phyloP scores from a whole-genome alignment of 2,113 vertebrate species.

The Aix galericulata region DNA sequence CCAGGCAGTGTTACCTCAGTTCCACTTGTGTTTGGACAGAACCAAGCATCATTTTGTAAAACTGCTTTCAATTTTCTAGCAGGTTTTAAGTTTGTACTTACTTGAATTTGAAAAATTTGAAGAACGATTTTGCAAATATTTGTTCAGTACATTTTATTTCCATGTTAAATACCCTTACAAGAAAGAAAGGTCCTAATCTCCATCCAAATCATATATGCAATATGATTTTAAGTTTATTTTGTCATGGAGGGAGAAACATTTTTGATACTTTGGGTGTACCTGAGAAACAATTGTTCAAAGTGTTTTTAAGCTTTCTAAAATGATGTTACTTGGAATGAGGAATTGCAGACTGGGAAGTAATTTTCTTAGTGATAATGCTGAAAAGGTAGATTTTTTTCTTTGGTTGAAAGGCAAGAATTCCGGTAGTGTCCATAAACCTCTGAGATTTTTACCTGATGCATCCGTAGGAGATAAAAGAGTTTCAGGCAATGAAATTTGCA shows the following conservation, averaged over 20 bases:
- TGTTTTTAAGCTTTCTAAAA: not conserved
- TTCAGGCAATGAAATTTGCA: not conserved
- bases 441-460: not conserved
- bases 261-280: not conserved
- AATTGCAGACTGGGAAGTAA: not conserved
- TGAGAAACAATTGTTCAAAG: not conserved
- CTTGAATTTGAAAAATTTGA: not conserved
- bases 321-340: not conserved
- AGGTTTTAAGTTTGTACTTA: not conserved
- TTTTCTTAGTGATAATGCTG: not conserved
- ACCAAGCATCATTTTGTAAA: not conserved
- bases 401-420: not conserved
- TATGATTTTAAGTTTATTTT: not conserved
- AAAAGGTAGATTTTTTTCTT: not conserved
- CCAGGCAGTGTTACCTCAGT: not conserved
- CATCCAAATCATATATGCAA: not conserved
- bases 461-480: not conserved
- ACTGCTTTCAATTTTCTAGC: not conserved
- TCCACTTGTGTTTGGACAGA: not conserved
- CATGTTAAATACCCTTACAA: not conserved
- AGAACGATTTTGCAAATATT: not conserved
- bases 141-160: not conserved
- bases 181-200: accelerated
- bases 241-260: not conserved
- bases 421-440: not conserved